phyloP scores from a whole-genome alignment of 2,113 vertebrate genomes.

The Centropristis striata region DNA sequence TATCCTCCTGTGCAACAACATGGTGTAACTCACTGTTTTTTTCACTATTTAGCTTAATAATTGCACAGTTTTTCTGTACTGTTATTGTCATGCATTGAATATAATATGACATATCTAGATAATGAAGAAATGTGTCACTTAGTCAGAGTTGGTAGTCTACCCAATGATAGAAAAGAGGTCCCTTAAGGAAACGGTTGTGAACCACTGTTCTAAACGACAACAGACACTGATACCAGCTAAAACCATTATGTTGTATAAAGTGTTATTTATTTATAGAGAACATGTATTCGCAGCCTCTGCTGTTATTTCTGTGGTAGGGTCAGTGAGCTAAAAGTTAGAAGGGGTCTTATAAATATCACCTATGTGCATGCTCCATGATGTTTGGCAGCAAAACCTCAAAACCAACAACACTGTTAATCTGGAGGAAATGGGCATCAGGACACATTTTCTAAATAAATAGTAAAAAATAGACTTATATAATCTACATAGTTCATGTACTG shows the following conservation, averaged over 20 bases:
- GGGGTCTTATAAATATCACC: slow-evolving; percentile 7
- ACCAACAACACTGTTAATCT: background rate
- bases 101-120: no score
- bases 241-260: background rate
- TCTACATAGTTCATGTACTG: background rate
- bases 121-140: no score
- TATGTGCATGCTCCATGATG: background rate
- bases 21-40: no score
- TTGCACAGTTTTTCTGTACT: no score
- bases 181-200: no score
- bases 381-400: slow-evolving; percentile 5
- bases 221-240: background rate
- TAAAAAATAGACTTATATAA: background rate
- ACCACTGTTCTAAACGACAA: background rate
- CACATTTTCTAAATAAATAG: background rate
- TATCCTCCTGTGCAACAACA: background rate
- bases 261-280: background rate
- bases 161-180: no score
- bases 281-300: background rate
- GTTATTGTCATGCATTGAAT: no score
- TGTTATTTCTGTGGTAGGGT: background rate
- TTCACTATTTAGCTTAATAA: no score
- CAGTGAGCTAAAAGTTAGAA: slow-evolving; percentile 8
- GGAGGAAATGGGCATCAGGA: slow-evolving; percentile 4
- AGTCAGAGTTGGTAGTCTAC: no score